These are phyloP conservation scores for Cosmia pyralina DNA, from an alignment of 2,888 invertebrate genomes.

Conservation along the genomic window DNA sequence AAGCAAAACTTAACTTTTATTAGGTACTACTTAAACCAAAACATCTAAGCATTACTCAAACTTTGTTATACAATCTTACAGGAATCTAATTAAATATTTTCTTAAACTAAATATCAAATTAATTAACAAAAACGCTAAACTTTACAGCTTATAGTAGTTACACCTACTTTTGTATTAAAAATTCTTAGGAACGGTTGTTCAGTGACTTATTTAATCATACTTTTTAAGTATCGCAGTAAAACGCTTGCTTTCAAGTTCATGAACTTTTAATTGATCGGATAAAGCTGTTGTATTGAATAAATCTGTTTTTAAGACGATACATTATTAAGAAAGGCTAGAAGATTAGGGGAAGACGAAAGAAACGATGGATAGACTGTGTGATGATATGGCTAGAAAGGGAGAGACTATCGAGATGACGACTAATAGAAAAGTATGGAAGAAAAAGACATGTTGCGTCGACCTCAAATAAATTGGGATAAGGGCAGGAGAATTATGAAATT, in stretches of 20 bases:
- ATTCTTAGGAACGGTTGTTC: slow-evolving; percentile 38
- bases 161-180: slow-evolving; percentile 25
- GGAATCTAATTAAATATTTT: slow-evolving; percentile 38
- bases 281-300: slow-evolving; percentile 26
- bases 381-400: too few species aligned
- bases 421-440: too few species aligned
- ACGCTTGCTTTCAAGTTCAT: slow-evolving; percentile 23
- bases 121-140: slow-evolving; percentile 35
- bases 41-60: slow-evolving; percentile 3
- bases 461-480: too few species aligned
- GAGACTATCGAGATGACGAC: too few species aligned
- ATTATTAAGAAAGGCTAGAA: not conserved
- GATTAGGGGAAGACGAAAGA: too few species aligned
- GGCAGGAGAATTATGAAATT: too few species aligned
- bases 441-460: too few species aligned
- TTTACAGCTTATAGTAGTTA: slow-evolving; percentile 13
- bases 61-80: slow-evolving; percentile 10
- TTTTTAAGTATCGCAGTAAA: slow-evolving; percentile 35
- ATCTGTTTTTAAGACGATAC: slow-evolving; percentile 5
- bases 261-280: slow-evolving; percentile 51
- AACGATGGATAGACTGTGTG: too few species aligned
- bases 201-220: slow-evolving; percentile 52
- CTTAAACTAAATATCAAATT: slow-evolving; percentile 16
- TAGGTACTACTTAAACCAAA: not conserved
- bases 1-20: not conserved